Conservation (phyloP, 2,797 vertebrate species). For the Acanthurus leucopareius region DNA sequence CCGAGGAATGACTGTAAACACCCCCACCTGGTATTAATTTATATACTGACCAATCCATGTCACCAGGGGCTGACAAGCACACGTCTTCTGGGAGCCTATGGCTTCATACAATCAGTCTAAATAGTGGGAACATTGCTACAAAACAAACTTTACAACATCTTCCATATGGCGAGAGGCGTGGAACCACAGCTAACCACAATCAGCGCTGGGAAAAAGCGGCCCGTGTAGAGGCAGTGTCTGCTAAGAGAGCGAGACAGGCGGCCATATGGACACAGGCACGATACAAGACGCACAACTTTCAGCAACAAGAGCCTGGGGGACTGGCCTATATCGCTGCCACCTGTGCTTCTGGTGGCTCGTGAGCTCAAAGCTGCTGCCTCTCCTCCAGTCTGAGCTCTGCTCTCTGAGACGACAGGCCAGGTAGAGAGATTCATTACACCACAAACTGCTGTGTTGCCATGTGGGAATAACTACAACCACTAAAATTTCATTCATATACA, state of each 20-base stretch:
- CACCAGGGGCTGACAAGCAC: conserved; percentile 67
- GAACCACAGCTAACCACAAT: conserved; percentile 69
- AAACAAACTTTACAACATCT: conserved; percentile 83
- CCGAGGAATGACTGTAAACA: conserved; percentile 78
- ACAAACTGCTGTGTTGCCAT: conserved; percentile 63
- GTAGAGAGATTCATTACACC: conserved; percentile 74
- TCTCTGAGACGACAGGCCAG: conserved; percentile 54
- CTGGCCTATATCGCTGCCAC: conserved; percentile 94
- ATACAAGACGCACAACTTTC: conserved; percentile 93
- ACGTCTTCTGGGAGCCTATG: conserved; percentile 54
- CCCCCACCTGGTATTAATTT: conserved; percentile 77
- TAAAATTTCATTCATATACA: conserved; percentile 59
- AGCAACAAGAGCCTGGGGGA: conserved; percentile 94
- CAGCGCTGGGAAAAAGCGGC: conserved; percentile 47
- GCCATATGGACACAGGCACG: conserved; percentile 93
- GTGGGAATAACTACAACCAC: conserved; percentile 59
- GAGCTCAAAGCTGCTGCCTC: conserved; percentile 61
- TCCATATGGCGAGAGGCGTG: conserved; percentile 79
- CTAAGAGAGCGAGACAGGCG: conserved; percentile 88
- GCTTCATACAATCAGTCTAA: conserved; percentile 57
- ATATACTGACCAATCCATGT: conserved; percentile 71
- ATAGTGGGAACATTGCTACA: conserved; percentile 76
- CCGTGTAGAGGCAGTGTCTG: conserved; percentile 83
- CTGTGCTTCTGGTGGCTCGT: conserved; percentile 84
- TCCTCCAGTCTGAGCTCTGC: conserved; percentile 50